phyloP scores from a whole-genome alignment of 1,140 invertebrate genomes.

The Drosophila trapezifrons region DNA sequence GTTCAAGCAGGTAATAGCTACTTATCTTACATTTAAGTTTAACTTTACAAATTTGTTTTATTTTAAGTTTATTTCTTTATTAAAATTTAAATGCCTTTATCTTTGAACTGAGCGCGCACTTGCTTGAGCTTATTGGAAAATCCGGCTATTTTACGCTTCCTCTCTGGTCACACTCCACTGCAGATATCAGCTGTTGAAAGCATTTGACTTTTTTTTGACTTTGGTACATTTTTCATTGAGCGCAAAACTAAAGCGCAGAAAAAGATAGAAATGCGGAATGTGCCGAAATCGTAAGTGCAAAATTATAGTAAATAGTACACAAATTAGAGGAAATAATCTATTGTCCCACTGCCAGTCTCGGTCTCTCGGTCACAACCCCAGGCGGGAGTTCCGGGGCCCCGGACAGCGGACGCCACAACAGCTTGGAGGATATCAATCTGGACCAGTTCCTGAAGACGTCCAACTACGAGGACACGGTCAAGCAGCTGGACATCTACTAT shows the following conservation, averaged over 20 bases:
- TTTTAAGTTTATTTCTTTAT: neutral
- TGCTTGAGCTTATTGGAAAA: neutral
- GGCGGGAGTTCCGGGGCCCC: conserved; percentile 65
- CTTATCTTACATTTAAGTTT: no score
- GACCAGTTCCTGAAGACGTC: conserved; percentile 92
- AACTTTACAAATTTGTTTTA: no score
- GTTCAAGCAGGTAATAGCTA: neutral
- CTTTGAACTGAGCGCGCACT: neutral
- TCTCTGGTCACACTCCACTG: neutral
- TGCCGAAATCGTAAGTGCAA: conserved; percentile 72
- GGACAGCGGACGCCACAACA: conserved; percentile 85
- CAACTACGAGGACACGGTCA: conserved; percentile 95
- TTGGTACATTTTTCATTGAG: conserved; percentile 62
- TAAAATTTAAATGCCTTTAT: no score
- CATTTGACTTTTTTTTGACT: conserved; percentile 76
- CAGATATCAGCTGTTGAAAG: conserved; percentile 31
- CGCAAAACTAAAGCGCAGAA: conserved; percentile 36
- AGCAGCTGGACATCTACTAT: conserved; percentile 96
- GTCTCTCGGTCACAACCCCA: conserved; percentile 72
- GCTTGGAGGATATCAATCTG: conserved; percentile 89
- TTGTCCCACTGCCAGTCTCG: conserved; percentile 50
- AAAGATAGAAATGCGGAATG: conserved; percentile 67
- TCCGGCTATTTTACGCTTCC: no score
- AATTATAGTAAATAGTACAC: neutral
- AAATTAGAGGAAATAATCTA: neutral